phyloP scores from a whole-genome alignment of 2,888 invertebrate species.

The Augochlorella aurata region DNA sequence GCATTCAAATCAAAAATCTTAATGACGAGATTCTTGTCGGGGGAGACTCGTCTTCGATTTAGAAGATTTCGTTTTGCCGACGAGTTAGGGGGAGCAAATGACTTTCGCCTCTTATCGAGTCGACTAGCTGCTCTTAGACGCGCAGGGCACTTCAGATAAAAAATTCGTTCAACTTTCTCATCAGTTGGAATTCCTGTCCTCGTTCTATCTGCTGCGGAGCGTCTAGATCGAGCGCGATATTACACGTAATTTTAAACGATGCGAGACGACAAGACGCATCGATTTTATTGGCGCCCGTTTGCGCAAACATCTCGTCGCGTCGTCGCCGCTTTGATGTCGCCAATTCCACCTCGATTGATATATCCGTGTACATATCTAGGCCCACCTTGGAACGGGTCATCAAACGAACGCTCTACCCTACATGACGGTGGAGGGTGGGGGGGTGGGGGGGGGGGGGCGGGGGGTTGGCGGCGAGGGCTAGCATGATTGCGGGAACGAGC shows the following conservation, averaged over 20 bases:
- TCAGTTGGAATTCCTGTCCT: constrained; percentile 14
- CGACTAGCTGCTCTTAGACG: constrained; percentile 29
- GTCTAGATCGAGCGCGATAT: background rate
- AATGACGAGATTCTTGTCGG: constrained; percentile 60
- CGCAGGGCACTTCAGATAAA: constrained; percentile 41
- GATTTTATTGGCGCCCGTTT: background rate
- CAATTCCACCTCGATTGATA: constrained; percentile 33
- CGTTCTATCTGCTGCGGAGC: background rate
- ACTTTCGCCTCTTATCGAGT: constrained; percentile 49
- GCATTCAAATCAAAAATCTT: constrained; percentile 69
- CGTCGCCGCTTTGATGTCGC: background rate
- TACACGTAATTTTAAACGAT: constrained; percentile 10
- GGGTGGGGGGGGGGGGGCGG: background rate
- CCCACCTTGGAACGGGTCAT: constrained; percentile 28
- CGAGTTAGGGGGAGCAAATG: constrained; percentile 44
- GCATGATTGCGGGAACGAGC: constrained; percentile 28
- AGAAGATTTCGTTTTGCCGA: constrained; percentile 51
- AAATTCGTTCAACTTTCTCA: constrained; percentile 52
- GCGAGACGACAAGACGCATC: background rate
- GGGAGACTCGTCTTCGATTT: constrained; percentile 58
- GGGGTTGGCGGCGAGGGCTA: constrained; percentile 23
- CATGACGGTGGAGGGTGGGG: background rate
- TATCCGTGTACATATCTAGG: constrained; percentile 13
- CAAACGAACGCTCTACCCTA: constrained; percentile 45
- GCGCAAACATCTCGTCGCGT: constrained; percentile 37